Base-by-base conservation (phyloP, 2,113 vertebrate species). In the Anas platyrhynchos region DNA sequence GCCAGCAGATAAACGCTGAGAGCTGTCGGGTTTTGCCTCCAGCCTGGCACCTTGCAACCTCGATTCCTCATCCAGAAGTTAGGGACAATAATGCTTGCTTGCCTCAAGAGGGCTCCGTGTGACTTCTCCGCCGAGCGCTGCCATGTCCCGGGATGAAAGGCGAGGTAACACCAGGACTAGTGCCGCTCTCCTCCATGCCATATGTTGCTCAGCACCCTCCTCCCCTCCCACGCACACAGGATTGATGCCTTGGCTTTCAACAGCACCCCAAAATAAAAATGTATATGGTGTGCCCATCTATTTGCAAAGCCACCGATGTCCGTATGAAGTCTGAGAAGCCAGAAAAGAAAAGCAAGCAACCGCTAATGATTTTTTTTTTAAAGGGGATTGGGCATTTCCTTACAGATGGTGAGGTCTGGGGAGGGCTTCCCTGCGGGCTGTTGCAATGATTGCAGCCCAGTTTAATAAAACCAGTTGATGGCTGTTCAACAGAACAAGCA, bases 31-130 rank as follows among this genome's bases (percentile, higher is more conserved):
- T 21, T 94, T 59, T 72, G 17, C 13, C 66, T 61, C 41, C 81
- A 62, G 43, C 48, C 54, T n/a, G 55, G 62, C 86, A 69, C 78
- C 44, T 74, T 25, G 36, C 82, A 71, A 11, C 4, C 86, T 6
- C 1, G 1, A 23, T 72, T 85, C 81, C 75, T 73, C 10, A 29
- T 6, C 16, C 65, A 5, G 13, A 14, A 41, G 65, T 41, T 21
- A 36, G 0, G 29, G 89, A 91, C 91, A 74, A 5, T 96, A 68
- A 88, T 59, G 68, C 50, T 67, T 5, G 9, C 16, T 43, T 89
- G 79, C 94, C 95, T 97, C 94, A 83, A 95, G 95, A 96, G 95
- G 96, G 93, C 95, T 93, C 94, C 32, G 82, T 38, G 72, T 46
- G 79, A 91, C 94, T 63, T 89, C 82, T 88, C n/a, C 32, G 85